Evolutionary conservation across 1,140 invertebrate species (phyloP), one percentile per base, ranked within the genome.

Genomic region (Musca vetustissima): DNA sequence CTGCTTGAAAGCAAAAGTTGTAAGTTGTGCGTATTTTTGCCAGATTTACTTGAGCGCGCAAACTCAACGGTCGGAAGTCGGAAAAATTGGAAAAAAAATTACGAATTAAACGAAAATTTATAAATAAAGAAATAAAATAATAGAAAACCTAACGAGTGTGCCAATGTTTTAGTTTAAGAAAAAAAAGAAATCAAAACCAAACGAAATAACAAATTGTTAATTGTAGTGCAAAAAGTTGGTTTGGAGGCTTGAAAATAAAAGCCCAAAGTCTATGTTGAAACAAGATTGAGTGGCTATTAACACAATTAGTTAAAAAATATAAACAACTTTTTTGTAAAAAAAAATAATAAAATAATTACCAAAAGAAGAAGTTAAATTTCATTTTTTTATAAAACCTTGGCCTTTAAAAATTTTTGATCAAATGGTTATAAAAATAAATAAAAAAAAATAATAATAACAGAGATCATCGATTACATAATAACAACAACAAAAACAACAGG

Each of bases 11-110:
- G 69, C 69, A 70, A 70, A 70, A 70, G 64, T 70, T 66, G n/a
- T 43, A 15, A 53, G 50, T 50, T 14, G 24, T n/a, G n/a, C n/a
- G n/a, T 14, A 43, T 43, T 43, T 43, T 8, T 7, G 59, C 15
- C 69, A 70, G 69, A 66, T 50, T 32, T 55, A 59, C 22, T 66
- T 70, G 64, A 70, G 73, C 75, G 70, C 71, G 71, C 74, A 61
- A 74, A 69, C 72, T 53, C 50, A 73, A 64, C 74, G 71, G 75
- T 75, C 74, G 74, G 70, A 66, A 66, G 67, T 70, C 49, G 57
- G 66, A 43, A 52, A 48, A 47, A 53, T 21, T 9, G 55, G 17
- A 65, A 43, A 19, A 50, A n/a, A n/a, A n/a, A n/a, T n/a, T n/a
- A n/a, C n/a, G n/a, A n/a, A 50, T 32, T 43, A 66, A 25, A 67